Evolutionary conservation across 2,113 vertebrate species (phyloP).

Genomic region (Platichthys flesus): DNA sequence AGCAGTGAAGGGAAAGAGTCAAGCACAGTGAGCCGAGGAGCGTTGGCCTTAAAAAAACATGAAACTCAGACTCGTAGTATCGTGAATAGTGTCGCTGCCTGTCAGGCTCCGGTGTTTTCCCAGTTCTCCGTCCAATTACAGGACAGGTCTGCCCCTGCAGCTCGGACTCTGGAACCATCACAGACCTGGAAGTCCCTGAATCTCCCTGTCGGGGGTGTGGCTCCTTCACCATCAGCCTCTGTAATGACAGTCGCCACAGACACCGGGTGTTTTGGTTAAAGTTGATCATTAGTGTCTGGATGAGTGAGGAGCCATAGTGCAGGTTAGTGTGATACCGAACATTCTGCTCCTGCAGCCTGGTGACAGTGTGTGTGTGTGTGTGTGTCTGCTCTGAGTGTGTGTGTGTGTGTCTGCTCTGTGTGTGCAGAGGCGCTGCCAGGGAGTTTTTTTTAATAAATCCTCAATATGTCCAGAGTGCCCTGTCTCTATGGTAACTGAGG

Average conservation of each 20-base stretch:
- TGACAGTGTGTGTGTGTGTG: no score
- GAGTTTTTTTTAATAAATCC: constrained; percentile 75
- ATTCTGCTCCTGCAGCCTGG: background rate
- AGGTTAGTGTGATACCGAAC: background rate
- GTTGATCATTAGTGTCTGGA: constrained; percentile 34
- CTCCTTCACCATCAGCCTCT: constrained; percentile 1
- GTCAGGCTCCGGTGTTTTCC: constrained; percentile 18
- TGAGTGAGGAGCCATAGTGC: constrained; percentile 8
- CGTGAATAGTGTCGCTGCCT: background rate
- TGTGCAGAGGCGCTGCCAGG: constrained; percentile 57
- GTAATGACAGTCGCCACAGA: constrained; percentile 25
- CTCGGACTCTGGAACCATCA: constrained; percentile 12
- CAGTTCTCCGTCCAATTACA: constrained; percentile 42
- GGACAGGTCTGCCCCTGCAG: background rate
- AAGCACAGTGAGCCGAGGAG: no score
- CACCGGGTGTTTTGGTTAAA: constrained; percentile 2
- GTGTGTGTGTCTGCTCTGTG: constrained; percentile 43
- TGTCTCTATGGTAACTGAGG: constrained; percentile 83
- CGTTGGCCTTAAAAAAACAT: background rate
- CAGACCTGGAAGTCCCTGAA: constrained; percentile 16
- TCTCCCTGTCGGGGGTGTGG: constrained; percentile 14
- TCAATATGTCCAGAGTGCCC: constrained; percentile 71
- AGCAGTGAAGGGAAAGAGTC: no score
- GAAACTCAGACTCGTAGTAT: background rate
- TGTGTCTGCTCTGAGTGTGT: no score